phyloP scores from a whole-genome alignment of 2,797 vertebrate genomes.

The Scolopax bukidnonensis region DNA sequence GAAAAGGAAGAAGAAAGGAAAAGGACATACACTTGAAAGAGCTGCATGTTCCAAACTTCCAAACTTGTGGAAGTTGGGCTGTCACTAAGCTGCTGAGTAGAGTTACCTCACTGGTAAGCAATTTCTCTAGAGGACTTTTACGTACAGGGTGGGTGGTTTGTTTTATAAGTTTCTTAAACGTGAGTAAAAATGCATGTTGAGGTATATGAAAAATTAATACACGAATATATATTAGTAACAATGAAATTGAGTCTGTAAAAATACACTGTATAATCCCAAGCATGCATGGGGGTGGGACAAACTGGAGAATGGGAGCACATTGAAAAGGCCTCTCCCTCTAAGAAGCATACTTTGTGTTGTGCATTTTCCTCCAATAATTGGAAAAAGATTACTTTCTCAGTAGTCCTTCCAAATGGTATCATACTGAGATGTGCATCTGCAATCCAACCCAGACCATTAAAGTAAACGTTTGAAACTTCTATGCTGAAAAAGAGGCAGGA shows the following conservation, averaged over 20 bases:
- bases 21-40: not conserved
- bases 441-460: not conserved
- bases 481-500: not conserved
- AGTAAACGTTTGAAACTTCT: not conserved
- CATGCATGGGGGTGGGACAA: not conserved
- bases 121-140: not conserved
- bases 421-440: not conserved
- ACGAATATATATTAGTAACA: not conserved
- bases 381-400: not conserved
- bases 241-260: not conserved
- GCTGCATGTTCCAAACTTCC: not conserved
- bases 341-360: not conserved
- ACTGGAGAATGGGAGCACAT: accelerated
- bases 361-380: not conserved
- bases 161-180: not conserved
- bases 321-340: not conserved
- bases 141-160: not conserved
- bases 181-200: not conserved
- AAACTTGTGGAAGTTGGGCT: not conserved
- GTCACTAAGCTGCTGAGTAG: not conserved
- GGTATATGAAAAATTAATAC: not conserved
- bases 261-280: not conserved
- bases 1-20: not conserved
- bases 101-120: not conserved
- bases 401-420: not conserved